A percentile compares a stretch with the other conserved stretches of the same genome.
Conservation (phyloP, 2,888 invertebrate genomes). For the Hoplodrina blanda region DNA sequence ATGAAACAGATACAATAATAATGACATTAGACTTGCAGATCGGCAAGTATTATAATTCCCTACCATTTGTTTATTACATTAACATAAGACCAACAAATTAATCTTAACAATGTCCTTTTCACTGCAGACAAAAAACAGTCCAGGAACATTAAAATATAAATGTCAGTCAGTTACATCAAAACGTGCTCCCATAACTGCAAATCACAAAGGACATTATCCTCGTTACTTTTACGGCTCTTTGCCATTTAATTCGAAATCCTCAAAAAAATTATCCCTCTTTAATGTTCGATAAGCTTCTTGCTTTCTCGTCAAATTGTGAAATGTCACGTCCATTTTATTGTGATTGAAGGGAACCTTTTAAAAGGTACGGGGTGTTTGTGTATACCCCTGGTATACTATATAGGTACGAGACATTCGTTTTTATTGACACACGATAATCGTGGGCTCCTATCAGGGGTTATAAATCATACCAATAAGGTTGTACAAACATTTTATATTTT, state of each 20-base stretch:
- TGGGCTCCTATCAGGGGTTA: conserved; percentile 7
- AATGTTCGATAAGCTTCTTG: conserved; percentile 43
- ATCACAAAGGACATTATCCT: conserved; percentile 36
- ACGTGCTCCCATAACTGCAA: conserved; percentile 34
- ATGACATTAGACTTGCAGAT: no score
- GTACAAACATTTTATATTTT: conserved; percentile 22
- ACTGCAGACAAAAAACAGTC: background rate
- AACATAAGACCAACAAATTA: background rate
- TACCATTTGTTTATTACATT: background rate
- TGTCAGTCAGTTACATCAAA: conserved; percentile 23
- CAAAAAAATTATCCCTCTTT: conserved; percentile 28
- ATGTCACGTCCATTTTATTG: conserved; percentile 56
- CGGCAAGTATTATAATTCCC: no score
- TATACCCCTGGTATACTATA: background rate
- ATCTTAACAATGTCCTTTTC: background rate
- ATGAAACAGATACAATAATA: no score
- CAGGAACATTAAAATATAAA: conserved; percentile 28
- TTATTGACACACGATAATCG: conserved; percentile 32
- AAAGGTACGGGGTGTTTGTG: conserved; percentile 34
- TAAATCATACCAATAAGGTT: conserved; percentile 25
- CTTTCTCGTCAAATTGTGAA: conserved; percentile 44
- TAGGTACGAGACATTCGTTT: conserved; percentile 11
- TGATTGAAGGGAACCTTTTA: conserved; percentile 46
- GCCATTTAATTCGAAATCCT: conserved; percentile 46
- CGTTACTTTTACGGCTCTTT: conserved; percentile 42